Percentiles rank a stretch among this genome's conserved stretches.
These are phyloP conservation scores for Lasioglossum figueresi DNA, from an alignment of 2,888 invertebrate species.

Conservation along the genomic window DNA sequence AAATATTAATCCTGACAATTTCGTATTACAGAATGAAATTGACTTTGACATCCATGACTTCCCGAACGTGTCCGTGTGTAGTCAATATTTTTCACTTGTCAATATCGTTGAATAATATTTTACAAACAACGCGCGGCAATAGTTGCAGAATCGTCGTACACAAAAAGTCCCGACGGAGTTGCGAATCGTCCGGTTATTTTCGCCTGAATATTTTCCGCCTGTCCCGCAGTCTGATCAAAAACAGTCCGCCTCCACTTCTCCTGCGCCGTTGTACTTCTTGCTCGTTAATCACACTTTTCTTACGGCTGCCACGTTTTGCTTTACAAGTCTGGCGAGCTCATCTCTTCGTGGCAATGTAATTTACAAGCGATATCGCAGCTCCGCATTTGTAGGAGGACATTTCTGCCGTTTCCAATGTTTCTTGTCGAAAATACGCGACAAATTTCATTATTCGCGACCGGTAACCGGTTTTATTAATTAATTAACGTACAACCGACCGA, in stretches of 20 bases:
- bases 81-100: background rate
- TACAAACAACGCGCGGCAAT: background rate
- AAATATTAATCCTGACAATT: background rate
- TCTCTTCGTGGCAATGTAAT: conserved; percentile 29
- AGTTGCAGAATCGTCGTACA: background rate
- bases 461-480: no score
- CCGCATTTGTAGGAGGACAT: background rate
- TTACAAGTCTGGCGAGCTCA: conserved; percentile 29
- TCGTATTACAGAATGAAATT: background rate
- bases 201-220: background rate
- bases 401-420: background rate
- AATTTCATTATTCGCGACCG: background rate
- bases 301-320: conserved; percentile 32
- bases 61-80: background rate
- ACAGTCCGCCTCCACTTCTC: conserved; percentile 34
- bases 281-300: conserved; percentile 62
- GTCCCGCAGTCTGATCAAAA: conserved; percentile 33
- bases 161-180: background rate
- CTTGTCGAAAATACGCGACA: background rate
- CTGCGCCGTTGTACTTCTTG: conserved; percentile 31
- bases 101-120: background rate
- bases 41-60: no score
- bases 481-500: no score
- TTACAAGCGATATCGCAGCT: conserved; percentile 19
- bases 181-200: conserved; percentile 12